phyloP scores from a whole-genome alignment of 2,113 vertebrate genomes.

The Mystacornis crossleyi region DNA sequence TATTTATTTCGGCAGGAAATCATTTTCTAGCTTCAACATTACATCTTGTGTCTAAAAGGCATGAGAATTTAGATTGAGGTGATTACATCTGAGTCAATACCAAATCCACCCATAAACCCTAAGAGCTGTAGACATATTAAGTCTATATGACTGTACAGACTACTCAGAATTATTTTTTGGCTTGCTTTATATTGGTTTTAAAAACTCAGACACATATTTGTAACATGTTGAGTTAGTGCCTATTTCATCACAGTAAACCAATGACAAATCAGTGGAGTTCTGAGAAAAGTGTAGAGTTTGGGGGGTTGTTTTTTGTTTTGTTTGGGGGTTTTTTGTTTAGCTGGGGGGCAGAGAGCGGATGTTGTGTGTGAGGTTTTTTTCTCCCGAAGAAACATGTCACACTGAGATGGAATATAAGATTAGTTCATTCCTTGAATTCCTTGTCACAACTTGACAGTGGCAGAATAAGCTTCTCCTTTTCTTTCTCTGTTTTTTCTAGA shows the following conservation, averaged over 20 bases:
- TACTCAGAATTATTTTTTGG: neutral
- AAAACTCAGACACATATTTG: neutral
- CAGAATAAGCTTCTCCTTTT: neutral
- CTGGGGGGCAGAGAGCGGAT: rapidly evolving
- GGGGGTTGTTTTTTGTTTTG: neutral
- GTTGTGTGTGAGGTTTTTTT: neutral
- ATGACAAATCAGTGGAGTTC: neutral
- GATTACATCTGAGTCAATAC: neutral
- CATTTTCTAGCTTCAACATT: neutral
- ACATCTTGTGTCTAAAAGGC: neutral
- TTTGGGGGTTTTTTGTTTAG: neutral
- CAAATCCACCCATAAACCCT: neutral
- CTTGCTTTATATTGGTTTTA: neutral
- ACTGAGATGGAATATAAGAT: neutral
- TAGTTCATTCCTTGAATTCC: neutral
- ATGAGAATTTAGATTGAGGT: neutral
- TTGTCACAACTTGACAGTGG: neutral
- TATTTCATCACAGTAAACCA: neutral
- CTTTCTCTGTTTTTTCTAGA: neutral
- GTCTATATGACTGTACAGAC: neutral
- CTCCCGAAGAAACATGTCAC: neutral
- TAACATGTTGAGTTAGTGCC: neutral
- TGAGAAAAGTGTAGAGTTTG: neutral
- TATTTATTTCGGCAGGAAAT: neutral
- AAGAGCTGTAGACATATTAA: neutral